phyloP scores from a whole-genome alignment of 30 jellyfish, hydroid and myxozoan species.

The Nemopilema nomurai region DNA sequence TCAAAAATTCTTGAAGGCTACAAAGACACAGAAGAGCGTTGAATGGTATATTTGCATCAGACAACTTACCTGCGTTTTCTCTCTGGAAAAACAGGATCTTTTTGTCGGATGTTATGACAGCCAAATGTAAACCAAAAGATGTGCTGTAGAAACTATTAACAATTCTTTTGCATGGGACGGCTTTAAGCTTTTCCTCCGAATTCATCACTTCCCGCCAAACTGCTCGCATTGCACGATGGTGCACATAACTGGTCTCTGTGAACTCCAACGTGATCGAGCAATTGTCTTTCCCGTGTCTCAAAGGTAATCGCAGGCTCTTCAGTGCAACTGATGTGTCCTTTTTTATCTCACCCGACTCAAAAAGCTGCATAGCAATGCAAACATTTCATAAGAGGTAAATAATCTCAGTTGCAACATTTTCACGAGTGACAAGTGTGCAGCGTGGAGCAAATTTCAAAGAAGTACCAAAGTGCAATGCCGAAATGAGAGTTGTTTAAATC shows the following conservation, averaged over 20 bases:
- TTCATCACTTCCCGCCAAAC: constrained; percentile 18
- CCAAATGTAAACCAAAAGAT: constrained; percentile 6
- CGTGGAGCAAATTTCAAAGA: too few species aligned
- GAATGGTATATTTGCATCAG: background rate
- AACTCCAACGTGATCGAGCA: background rate
- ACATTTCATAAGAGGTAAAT: too few species aligned
- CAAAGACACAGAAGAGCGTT: too few species aligned
- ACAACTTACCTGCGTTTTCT: constrained; percentile 11
- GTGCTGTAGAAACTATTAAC: background rate
- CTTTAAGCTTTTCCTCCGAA: background rate
- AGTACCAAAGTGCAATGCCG: too few species aligned
- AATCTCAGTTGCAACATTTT: too few species aligned
- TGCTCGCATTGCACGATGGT: constrained; percentile 11
- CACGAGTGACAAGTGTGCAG: too few species aligned
- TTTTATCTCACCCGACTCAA: background rate
- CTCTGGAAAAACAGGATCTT: constrained; percentile 5
- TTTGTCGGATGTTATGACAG: constrained; percentile 1
- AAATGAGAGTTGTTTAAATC: too few species aligned
- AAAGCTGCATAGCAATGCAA: background rate
- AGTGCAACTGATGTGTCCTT: constrained; percentile 12
- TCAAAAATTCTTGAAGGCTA: too few species aligned
- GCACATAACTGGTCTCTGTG: background rate
- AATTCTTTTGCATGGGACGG: constrained; percentile 17
- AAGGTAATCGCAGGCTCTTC: constrained; percentile 2
- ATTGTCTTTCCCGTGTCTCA: background rate